Base-by-base conservation (phyloP, 2,113 vertebrate species). In the Vimba vimba region DNA sequence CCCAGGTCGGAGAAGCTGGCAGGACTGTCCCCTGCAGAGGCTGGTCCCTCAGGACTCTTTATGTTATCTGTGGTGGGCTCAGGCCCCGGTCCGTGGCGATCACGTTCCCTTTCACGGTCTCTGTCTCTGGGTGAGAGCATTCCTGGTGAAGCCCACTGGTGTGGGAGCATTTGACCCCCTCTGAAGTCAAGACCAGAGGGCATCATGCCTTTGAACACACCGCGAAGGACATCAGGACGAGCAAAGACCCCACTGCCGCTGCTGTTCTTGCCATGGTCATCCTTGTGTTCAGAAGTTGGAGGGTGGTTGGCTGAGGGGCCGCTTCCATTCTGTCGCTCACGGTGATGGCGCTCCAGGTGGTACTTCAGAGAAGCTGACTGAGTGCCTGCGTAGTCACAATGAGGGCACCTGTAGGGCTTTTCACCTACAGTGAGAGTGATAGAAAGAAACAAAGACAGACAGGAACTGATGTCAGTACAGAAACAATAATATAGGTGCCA, bases 361-460 rank as follows among this genome's bases (percentile, higher is more conserved):
- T 99, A 99, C 91, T 99, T 99, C 62, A 99, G 93, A 87, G 98
- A 99, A 0, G 98, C 98, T 80, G 98, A 99, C 93, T 99, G 98
- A 87, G 98, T 99, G 23, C 98, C 98, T 2, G 98, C 98, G 13
- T 99, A 99, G 93, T 99, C 98, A 86, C 98, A 99, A 92, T 99
- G 97, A 3, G 98, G 98, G 90, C 98, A 99, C 87, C 98, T 97
- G 93, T 99, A 99, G 89, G 98, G 98, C 89, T 99, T 99, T 94
- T 99, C 98, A 95, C 98, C 98, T 99, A 80, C 27, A 92, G 86
- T 89, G 85, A 85, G 27, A 91, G 82, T 90, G 85, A 89, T 52
- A 88, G 81, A 79, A 82, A 90, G 36, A 91, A 89, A 90, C 86
- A 92, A 89, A 92, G 89, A 92, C 50, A 86, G 45, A 84, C 25